These are phyloP conservation scores for Ariopsis seemanni DNA, from an alignment of 2,113 vertebrate species.

Conservation along the genomic window DNA sequence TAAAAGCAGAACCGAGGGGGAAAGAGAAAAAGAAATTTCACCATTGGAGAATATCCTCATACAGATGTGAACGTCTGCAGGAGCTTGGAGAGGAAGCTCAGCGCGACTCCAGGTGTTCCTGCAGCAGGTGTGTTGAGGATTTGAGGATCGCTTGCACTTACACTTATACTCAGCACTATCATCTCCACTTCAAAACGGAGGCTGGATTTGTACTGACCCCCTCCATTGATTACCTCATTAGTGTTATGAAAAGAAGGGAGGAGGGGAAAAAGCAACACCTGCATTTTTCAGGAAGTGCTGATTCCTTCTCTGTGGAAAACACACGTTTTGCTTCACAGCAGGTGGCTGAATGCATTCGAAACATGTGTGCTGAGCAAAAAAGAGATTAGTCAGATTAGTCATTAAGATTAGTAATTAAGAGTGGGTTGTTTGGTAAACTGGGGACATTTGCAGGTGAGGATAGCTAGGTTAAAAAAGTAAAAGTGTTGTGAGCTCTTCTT, in stretches of 20 bases:
- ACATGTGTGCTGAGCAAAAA: conserved; percentile 22
- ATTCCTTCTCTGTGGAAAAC: conserved; percentile 47
- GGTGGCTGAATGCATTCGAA: conserved; percentile 58
- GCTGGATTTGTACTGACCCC: conserved; percentile 56
- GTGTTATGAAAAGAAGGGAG: conserved; percentile 42
- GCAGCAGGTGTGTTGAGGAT: conserved; percentile 63
- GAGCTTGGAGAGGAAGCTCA: conserved; percentile 57
- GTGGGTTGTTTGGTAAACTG: neutral
- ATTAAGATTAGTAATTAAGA: conserved; percentile 31
- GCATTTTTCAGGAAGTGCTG: conserved; percentile 54
- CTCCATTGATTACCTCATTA: conserved; percentile 69
- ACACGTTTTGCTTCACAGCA: conserved; percentile 54
- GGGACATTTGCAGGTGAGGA: conserved; percentile 1
- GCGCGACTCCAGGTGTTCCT: conserved; percentile 72
- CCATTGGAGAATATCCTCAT: conserved; percentile 56
- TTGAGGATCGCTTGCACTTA: neutral
- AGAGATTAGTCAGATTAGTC: conserved; percentile 37
- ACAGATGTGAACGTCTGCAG: conserved; percentile 61
- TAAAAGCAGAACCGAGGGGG: conserved; percentile 61
- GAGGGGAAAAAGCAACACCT: conserved; percentile 62
- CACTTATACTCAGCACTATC: conserved; percentile 32
- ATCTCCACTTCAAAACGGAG: conserved; percentile 8
- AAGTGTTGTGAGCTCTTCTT: neutral
- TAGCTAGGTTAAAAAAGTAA: neutral
- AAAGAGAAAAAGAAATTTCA: neutral